These are phyloP conservation scores for Panagrolaimus sp. DNA, from an alignment of 1,140 invertebrate genomes.

Conservation along the genomic window DNA sequence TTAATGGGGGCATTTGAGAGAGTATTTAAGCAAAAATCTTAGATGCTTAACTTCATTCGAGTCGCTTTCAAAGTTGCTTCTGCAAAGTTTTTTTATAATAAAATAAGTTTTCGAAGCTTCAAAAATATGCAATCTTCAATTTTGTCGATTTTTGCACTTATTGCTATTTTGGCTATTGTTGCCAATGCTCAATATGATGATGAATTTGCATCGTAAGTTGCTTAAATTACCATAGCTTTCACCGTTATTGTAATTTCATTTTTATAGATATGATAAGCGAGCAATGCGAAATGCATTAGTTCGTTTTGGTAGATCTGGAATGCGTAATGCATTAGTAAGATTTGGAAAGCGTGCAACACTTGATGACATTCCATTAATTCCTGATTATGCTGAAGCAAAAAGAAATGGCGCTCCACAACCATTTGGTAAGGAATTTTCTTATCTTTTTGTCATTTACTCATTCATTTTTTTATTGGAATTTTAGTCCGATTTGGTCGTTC, in stretches of 20 bases:
- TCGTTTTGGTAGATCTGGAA: conserved; percentile 29
- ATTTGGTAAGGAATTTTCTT: conserved; percentile 17
- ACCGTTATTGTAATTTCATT: too few species aligned
- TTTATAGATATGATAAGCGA: conserved; percentile 19
- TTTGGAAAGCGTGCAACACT: conserved; percentile 14
- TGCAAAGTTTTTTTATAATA: too few species aligned
- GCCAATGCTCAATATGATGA: conserved; percentile 16
- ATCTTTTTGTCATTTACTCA: too few species aligned
- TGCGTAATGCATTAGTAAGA: conserved; percentile 11
- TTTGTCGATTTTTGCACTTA: background rate
- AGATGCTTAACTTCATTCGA: too few species aligned
- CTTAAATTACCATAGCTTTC: background rate
- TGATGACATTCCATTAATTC: conserved; percentile 8
- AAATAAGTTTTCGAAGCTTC: background rate
- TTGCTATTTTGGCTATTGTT: background rate
- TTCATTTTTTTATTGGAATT: background rate
- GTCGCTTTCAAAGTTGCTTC: too few species aligned
- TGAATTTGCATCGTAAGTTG: conserved; percentile 5
- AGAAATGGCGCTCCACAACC: conserved; percentile 31
- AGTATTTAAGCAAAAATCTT: conserved; percentile 8
- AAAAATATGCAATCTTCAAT: conserved; percentile 5
- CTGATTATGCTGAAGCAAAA: conserved; percentile 22
- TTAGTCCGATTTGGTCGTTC: conserved; percentile 29
- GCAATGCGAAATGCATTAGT: conserved; percentile 30
- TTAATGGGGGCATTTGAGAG: background rate